Base-by-base conservation (phyloP, 2,888 invertebrate genomes). In the Iselma pallidipennis region DNA sequence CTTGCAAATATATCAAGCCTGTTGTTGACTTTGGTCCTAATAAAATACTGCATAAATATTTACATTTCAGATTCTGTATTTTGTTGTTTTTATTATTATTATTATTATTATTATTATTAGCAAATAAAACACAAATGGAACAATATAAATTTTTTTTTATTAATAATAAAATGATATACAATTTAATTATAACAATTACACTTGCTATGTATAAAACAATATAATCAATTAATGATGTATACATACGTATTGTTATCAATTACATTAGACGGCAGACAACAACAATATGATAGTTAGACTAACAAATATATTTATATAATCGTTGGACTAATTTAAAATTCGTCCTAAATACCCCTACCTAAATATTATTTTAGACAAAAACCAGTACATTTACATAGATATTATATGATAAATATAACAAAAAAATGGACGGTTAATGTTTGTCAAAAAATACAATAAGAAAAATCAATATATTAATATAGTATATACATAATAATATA, bases 141-240 rank as follows among this genome's bases (percentile, higher is more conserved):
- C 71, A 69, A 71, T 69, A 68, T 71, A 70, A 66, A 71, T 66
- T 68, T 70, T 16, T 14, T 37, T 23, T 66, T 70, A 70, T 73
- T 65, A 63, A 55, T 72, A 70, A 68, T 72, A 69, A 71, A 72
- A 70, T 70, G 70, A 73, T 73, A 73, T 72, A 68, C 69, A 71
- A 63, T 73, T 67, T 66, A 66, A 63, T 61, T 63, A 65, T 68
- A 69, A 71, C 68, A 68, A 70, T 63, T 66, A 68, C 58, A 63
- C 49, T 45, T 21, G 12, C 45, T 45, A 58, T 64, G 59, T 65
- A 66, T 61, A 66, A 65, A 66, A 68, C 62, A 63, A 61, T 66
- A 63, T 58, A 62, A 57, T 23, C 58, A 59, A 67, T 33, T 25
- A 49, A 57, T 49, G 49, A 19, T 25, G 59, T 56, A 42, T 54